Evolutionary conservation across 2,888 invertebrate genomes (phyloP).

Genomic region (Polymixis flavicincta): DNA sequence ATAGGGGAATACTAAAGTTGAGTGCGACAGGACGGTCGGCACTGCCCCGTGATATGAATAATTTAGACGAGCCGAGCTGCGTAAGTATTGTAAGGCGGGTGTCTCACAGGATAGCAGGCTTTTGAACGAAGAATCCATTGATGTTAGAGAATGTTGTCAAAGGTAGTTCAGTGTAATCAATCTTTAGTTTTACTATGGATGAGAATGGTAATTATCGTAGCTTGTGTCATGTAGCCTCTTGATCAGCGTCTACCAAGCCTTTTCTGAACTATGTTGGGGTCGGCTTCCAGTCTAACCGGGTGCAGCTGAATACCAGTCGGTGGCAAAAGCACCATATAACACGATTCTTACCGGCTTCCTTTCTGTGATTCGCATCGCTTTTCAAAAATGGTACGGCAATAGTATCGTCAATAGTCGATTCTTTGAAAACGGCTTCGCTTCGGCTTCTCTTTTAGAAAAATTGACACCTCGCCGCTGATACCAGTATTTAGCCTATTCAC

Average conservation of each 20-base stretch:
- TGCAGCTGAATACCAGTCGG: not conserved
- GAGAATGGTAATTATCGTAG: not conserved
- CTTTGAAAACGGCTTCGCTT: too few species aligned
- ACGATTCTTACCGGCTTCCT: too few species aligned
- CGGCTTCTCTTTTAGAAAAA: too few species aligned
- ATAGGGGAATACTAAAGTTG: conserved; percentile 76
- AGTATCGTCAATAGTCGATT: too few species aligned
- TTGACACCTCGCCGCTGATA: too few species aligned
- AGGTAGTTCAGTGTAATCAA: conserved; percentile 34
- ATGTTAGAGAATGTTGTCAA: conserved; percentile 18
- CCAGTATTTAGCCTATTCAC: not conserved
- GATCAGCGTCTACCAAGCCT: too few species aligned
- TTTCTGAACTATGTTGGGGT: too few species aligned
- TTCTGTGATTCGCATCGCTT: too few species aligned
- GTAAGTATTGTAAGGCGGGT: conserved; percentile 60
- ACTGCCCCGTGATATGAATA: conserved; percentile 72
- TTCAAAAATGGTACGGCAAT: too few species aligned
- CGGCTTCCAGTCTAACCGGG: too few species aligned
- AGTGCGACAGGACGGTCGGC: conserved; percentile 73
- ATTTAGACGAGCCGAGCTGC: conserved; percentile 70
- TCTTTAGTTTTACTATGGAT: conserved; percentile 17
- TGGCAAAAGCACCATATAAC: too few species aligned
- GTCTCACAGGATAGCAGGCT: conserved; percentile 31
- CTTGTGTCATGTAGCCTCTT: not conserved
- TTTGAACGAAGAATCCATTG: conserved; percentile 42